These are phyloP conservation scores for Rhamphomyia laevipes DNA, from an alignment of 2,888 invertebrate species.

Conservation along the genomic window DNA sequence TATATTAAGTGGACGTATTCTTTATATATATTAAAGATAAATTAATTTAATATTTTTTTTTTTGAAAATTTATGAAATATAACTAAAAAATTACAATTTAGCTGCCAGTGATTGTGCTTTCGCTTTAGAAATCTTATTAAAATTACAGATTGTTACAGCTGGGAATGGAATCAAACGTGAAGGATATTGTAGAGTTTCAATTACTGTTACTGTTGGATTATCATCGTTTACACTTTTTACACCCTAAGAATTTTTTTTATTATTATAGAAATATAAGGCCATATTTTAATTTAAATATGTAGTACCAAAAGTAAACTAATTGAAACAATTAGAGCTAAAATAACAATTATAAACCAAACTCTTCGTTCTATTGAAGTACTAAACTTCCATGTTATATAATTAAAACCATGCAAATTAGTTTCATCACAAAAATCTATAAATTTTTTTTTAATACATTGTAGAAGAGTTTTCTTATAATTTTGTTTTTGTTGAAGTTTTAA, in stretches of 20 bases:
- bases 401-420: slow-evolving; percentile 59
- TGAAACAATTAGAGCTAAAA: slow-evolving; percentile 42
- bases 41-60: no score
- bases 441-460: no score
- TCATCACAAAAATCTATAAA: slow-evolving; percentile 43
- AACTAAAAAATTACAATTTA: slow-evolving; percentile 37
- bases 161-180: slow-evolving; percentile 49
- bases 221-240: slow-evolving; percentile 34
- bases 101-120: slow-evolving; percentile 31
- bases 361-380: slow-evolving; percentile 43
- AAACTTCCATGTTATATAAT: slow-evolving; percentile 50
- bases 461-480: no score
- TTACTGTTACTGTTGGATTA: slow-evolving; percentile 50
- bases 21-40: not conserved
- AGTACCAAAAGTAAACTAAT: slow-evolving; percentile 45
- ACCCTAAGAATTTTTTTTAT: no score
- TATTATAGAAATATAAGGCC: no score
- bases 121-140: slow-evolving; percentile 42
- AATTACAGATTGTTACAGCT: slow-evolving; percentile 44
- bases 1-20: slow-evolving; percentile 11
- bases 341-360: slow-evolving; percentile 46
- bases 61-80: not conserved
- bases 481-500: no score
- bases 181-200: slow-evolving; percentile 42
- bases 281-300: slow-evolving; percentile 39